Evolutionary conservation across 2,113 vertebrate genomes (phyloP).

Genomic region (Suricata suricatta): DNA sequence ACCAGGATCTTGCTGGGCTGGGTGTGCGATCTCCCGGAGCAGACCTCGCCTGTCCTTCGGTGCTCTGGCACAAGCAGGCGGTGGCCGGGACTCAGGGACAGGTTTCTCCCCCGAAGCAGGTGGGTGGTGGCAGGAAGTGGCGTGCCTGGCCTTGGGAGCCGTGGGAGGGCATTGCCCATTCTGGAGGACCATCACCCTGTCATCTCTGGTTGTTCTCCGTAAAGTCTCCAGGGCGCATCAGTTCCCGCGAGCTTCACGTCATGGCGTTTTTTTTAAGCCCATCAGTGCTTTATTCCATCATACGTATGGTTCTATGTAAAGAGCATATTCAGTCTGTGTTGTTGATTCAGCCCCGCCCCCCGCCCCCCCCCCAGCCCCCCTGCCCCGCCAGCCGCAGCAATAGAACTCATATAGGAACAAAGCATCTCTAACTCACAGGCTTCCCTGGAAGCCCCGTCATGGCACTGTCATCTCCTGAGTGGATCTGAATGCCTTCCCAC

Average conservation of each 20-base stretch:
- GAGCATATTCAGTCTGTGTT: too few species aligned
- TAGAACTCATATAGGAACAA: fast-evolving
- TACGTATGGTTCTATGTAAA: not conserved
- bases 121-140: not conserved
- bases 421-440: fast-evolving
- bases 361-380: too few species aligned
- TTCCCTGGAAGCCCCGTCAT: fast-evolving
- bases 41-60: not conserved
- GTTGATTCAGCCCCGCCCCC: not conserved
- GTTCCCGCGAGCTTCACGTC: not conserved
- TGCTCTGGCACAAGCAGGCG: not conserved
- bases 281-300: not conserved
- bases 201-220: not conserved
- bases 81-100: not conserved
- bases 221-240: fast-evolving
- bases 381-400: too few species aligned
- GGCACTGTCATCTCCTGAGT: not conserved
- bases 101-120: not conserved
- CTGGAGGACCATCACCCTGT: not conserved
- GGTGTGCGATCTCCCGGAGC: not conserved
- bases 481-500: not conserved
- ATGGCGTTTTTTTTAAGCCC: not conserved
- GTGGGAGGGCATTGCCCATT: not conserved
- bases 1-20: not conserved
- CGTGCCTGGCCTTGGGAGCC: too few species aligned